These are phyloP conservation scores for Myotis brandtii DNA, from an alignment of 2,113 vertebrate species.

Conservation along the genomic window DNA sequence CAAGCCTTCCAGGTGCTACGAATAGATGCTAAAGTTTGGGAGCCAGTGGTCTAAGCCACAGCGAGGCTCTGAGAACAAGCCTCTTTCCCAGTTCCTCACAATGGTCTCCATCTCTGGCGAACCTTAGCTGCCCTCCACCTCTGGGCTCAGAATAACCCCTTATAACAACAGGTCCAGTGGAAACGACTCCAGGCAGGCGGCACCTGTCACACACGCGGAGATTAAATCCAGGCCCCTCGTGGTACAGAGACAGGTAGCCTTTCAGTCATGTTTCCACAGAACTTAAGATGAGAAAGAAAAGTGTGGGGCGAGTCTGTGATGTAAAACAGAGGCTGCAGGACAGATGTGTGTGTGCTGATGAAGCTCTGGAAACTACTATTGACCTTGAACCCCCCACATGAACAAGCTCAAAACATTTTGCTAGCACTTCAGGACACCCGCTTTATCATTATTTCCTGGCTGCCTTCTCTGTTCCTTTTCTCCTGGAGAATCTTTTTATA, in stretches of 20 bases:
- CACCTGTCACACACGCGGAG: background rate
- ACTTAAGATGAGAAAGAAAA: background rate
- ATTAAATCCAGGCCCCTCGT: background rate
- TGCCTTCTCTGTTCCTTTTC: background rate
- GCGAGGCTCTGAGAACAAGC: background rate
- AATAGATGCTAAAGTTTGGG: background rate
- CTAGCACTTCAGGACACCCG: background rate
- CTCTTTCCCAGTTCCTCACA: background rate
- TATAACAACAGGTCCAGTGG: background rate
- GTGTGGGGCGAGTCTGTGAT: background rate
- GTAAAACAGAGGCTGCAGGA: background rate
- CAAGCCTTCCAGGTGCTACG: background rate
- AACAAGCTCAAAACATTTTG: background rate
- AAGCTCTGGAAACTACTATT: background rate
- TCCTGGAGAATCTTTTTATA: slow-evolving; percentile 46
- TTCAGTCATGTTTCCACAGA: background rate
- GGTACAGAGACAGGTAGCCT: background rate
- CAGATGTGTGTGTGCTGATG: background rate
- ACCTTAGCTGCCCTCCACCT: background rate
- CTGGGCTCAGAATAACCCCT: background rate
- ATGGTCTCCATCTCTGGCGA: background rate
- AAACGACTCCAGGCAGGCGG: background rate
- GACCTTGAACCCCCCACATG: background rate
- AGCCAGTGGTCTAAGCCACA: background rate
- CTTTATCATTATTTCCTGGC: background rate